Percentiles rank a stretch among this genome's conserved stretches.
phyloP scores from a whole-genome alignment of 2,797 vertebrate genomes.

The Ctenopoma kingsleyae region DNA sequence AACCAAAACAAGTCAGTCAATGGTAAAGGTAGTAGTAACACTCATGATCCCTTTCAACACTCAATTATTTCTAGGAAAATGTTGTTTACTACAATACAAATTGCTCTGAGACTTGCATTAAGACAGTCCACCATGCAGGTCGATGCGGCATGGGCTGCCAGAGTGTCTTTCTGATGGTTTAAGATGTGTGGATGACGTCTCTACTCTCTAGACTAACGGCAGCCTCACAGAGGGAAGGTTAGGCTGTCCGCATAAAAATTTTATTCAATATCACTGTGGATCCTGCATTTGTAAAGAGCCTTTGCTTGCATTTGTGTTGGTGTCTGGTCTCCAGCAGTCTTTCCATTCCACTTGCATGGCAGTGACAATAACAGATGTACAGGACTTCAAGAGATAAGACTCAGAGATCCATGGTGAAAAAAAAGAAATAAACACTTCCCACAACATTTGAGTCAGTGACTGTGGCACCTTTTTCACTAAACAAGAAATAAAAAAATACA shows the following conservation, averaged over 20 bases:
- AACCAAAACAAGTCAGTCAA: slow-evolving; percentile 72
- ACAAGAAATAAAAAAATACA: slow-evolving; percentile 44
- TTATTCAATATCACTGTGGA: slow-evolving; percentile 29
- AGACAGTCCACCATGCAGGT: slow-evolving; percentile 36
- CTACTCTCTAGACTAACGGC: slow-evolving; percentile 36
- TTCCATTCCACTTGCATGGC: slow-evolving; percentile 72
- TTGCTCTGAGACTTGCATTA: slow-evolving; percentile 54
- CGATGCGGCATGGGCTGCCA: slow-evolving; percentile 25
- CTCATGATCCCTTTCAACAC: slow-evolving; percentile 76
- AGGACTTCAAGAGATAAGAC: slow-evolving; percentile 56
- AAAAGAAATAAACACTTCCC: slow-evolving; percentile 33
- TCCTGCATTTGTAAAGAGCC: slow-evolving; percentile 48
- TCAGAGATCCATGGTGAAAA: slow-evolving; percentile 55
- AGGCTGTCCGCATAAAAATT: slow-evolving; percentile 16
- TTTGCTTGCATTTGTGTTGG: slow-evolving; percentile 41
- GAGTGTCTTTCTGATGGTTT: slow-evolving; percentile 4
- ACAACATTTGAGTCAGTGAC: slow-evolving; percentile 27
- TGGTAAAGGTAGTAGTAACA: slow-evolving; percentile 71
- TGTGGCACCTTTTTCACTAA: slow-evolving; percentile 49
- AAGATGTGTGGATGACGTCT: slow-evolving; percentile 20
- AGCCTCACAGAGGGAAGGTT: slow-evolving; percentile 35
- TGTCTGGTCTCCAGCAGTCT: slow-evolving; percentile 50
- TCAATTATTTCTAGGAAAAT: slow-evolving; percentile 63
- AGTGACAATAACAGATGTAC: slow-evolving; percentile 68
- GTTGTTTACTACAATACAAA: slow-evolving; percentile 57